Base-by-base conservation (phyloP, 2,113 vertebrate species). In the Scartelaos histophorus region DNA sequence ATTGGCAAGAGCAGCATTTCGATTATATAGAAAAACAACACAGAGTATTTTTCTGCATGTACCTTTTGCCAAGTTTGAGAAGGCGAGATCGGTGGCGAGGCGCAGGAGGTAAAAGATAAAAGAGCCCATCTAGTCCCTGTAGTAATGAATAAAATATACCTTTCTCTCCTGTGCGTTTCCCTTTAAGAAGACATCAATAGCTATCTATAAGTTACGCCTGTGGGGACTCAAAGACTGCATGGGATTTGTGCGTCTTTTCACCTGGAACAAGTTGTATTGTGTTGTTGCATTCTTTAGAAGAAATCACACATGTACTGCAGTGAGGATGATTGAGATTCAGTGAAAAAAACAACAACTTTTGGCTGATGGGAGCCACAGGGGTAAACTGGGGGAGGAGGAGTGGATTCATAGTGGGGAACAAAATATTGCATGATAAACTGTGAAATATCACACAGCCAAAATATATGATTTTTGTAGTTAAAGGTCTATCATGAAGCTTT, bases 121-220 rank as follows among this genome's bases (percentile, higher is more conserved):
- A 74, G 66, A 70, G 54, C 34, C 46, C 47, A 16, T 61, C 60
- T 24, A 34, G 35, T 61, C 69, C 66, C 75, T 49, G 7, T 17
- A 51, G 72, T 45, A 64, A 69, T 78, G 51, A 75, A 81, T 81
- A 67, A 84, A 53, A 72, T 66, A 67, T 78, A 61, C 7, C 29
- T 60, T 64, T 65, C 7, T 49, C 66, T 34, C 62, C 35, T 7
- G 21, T 61, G 56, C 24, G 35, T 53, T 58, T 67, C 34, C 60
- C 35, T 73, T 73, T 43, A 73, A 24, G 69, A 60, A 17, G 69
- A 75, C 56, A 67, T 72, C 61, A 70, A 72, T 71, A 46, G 66
- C 21, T 2, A 45, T 49, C 24, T 58, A 13, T 47, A 66, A 53
- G 69, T 85, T 75, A 68, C 51, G 70, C 51, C 69, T 73, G 12